Evolutionary conservation across 1,140 invertebrate genomes (phyloP), one percentile per base, ranked within the genome.

Genomic region (Steinernema feltiae): DNA sequence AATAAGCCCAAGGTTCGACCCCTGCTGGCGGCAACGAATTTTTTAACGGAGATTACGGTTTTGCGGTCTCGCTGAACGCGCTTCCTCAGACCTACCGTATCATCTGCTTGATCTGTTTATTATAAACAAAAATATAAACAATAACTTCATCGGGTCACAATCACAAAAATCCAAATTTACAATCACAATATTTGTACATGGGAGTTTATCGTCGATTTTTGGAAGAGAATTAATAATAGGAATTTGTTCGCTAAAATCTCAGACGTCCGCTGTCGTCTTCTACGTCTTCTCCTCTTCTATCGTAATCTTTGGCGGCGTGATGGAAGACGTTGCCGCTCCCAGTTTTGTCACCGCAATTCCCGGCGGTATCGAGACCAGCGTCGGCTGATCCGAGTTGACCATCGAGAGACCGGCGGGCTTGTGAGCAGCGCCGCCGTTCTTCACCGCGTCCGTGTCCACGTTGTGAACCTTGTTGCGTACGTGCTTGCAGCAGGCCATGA

Each of bases 1-100:
- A n/a, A n/a, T n/a, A n/a, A n/a, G n/a, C n/a, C n/a, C n/a, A n/a
- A 76, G 74, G 74, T 76, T 76, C 74, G 74, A 76, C 73, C 74
- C 74, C 74, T 76, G 74, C 74, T 53, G 48, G 74, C 48, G 74
- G 72, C 74, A 76, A 76, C 30, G 30, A 76, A 30, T 74, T 76
- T 76, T 76, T 76, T 41, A n/a, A n/a, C n/a, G n/a, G n/a, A n/a
- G n/a, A n/a, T n/a, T n/a, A n/a, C n/a, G n/a, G n/a, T n/a, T n/a
- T n/a, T n/a, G n/a, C n/a, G n/a, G n/a, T n/a, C n/a, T n/a, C n/a
- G n/a, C n/a, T n/a, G n/a, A n/a, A n/a, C n/a, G n/a, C n/a, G n/a
- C n/a, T n/a, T n/a, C n/a, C n/a, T n/a, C n/a, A n/a, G n/a, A n/a
- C n/a, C n/a, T n/a, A n/a, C n/a, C n/a, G n/a, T n/a, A n/a, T n/a